A percentile compares a stretch with the other conserved stretches of the same genome.
phyloP scores from a whole-genome alignment of 1,140 invertebrate genomes.

The Magallana gigas region DNA sequence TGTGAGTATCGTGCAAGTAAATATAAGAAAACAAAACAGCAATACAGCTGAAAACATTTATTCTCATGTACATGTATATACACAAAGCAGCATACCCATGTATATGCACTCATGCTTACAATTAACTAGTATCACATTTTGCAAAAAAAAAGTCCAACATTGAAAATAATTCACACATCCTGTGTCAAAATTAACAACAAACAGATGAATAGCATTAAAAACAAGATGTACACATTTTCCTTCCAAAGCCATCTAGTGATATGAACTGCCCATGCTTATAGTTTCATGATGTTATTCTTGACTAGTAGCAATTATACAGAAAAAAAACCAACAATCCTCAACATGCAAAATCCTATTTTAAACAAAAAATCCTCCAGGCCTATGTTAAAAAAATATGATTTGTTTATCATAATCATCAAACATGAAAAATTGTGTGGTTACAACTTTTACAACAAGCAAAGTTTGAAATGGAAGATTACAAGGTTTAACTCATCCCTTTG shows the following conservation, averaged over 20 bases:
- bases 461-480: too few species aligned
- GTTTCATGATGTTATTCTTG: neutral
- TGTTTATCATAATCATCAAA: too few species aligned
- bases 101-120: conserved; percentile 19
- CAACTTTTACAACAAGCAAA: too few species aligned
- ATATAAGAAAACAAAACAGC: too few species aligned
- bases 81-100: conserved; percentile 20
- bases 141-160: conserved; percentile 17
- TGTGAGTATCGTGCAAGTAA: too few species aligned
- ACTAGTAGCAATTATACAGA: neutral
- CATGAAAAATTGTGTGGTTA: too few species aligned
- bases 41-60: conserved; percentile 25
- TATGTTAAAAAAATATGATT: neutral
- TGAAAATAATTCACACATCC: neutral
- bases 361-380: neutral
- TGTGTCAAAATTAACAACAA: conserved; percentile 34
- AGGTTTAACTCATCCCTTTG: too few species aligned
- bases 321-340: neutral
- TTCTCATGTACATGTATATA: conserved; percentile 28
- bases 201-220: conserved; percentile 12
- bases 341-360: neutral
- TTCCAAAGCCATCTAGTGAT: neutral
- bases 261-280: neutral
- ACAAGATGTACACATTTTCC: neutral
- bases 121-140: conserved; percentile 16